A percentile compares a stretch with the other conserved stretches of the same genome.
Conservation (phyloP, 2,113 vertebrate genomes). For the Himantopus leucocephalus region DNA sequence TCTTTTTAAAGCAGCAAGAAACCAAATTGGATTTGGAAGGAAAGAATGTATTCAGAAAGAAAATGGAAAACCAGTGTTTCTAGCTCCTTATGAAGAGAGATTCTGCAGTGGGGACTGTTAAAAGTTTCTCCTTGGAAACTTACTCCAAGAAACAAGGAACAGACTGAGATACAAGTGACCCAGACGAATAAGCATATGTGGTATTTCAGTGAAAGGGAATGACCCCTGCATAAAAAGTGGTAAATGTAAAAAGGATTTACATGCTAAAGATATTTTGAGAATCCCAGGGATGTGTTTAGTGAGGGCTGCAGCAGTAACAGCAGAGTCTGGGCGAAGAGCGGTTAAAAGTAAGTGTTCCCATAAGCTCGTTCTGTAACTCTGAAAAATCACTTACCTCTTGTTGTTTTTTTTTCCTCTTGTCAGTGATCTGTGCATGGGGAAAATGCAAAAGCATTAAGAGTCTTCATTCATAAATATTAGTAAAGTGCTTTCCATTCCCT, state of each 20-base stretch:
- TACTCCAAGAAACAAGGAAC: neutral
- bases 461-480: neutral
- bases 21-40: neutral
- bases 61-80: neutral
- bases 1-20: neutral
- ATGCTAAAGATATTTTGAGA: neutral
- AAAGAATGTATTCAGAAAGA: neutral
- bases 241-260: neutral
- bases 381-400: slow-evolving; percentile 2
- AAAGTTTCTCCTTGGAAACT: neutral
- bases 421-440: neutral
- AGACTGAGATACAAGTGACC: neutral
- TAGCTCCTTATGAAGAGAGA: neutral
- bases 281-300: neutral
- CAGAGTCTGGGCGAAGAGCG: neutral
- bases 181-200: neutral
- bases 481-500: neutral
- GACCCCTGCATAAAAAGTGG: neutral
- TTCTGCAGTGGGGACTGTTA: neutral
- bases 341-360: neutral
- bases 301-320: neutral
- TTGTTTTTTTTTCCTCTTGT: neutral
- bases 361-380: neutral
- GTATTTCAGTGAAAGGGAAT: neutral
- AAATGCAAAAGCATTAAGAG: neutral